Conservation (phyloP, 2,888 invertebrate species). For the Anthoptus insignis region DNA sequence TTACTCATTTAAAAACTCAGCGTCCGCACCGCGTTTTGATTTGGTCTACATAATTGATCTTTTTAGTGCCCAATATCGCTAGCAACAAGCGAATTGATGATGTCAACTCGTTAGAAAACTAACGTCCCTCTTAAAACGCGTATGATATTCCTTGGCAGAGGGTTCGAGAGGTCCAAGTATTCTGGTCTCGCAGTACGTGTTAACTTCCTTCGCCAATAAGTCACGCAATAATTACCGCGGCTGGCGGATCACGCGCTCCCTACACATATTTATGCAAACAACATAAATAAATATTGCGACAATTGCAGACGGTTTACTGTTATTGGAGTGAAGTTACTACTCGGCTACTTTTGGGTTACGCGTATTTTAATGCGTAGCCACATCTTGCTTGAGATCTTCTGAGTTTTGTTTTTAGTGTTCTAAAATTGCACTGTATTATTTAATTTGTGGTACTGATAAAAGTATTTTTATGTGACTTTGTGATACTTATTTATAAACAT, state of each 20-base stretch:
- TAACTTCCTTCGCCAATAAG: constrained; percentile 84
- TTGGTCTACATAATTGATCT: no score
- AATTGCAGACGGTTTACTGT: constrained; percentile 35
- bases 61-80: no score
- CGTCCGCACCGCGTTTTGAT: no score
- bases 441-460: no score
- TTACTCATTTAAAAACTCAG: no score
- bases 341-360: constrained; percentile 10
- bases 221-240: constrained; percentile 85
- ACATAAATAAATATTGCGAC: constrained; percentile 75
- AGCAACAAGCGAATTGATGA: no score
- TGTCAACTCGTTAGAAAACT: no score
- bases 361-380: background rate
- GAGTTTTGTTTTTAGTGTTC: background rate
- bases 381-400: background rate
- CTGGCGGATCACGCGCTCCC: constrained; percentile 73
- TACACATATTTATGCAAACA: constrained; percentile 78
- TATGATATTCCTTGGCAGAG: no score
- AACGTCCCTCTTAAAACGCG: no score
- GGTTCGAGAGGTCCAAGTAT: constrained; percentile 54
- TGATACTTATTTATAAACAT: no score
- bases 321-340: constrained; percentile 34
- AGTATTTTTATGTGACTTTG: no score
- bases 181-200: constrained; percentile 74
- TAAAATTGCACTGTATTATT: no score